Evolutionary conservation across 2,888 invertebrate genomes (phyloP).

Genomic region (Limnephilus lunatus): DNA sequence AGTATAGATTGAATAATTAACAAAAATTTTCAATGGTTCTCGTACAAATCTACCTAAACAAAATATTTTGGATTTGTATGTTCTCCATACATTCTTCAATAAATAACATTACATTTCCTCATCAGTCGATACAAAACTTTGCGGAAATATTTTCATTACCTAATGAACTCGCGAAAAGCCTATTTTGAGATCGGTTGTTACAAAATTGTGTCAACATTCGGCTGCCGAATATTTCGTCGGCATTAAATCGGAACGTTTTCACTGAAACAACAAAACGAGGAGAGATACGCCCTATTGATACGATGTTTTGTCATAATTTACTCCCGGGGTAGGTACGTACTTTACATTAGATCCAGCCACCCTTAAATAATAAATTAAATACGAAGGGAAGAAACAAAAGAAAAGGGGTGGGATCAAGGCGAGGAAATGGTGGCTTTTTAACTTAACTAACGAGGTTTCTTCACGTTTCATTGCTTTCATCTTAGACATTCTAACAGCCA

Average conservation of each 20-base stretch:
- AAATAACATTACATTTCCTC: conserved; percentile 22
- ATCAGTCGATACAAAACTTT: conserved; percentile 13
- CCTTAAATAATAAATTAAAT: conserved; percentile 65
- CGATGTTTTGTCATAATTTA: conserved; percentile 50
- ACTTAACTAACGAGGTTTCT: conserved; percentile 65
- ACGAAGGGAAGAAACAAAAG: conserved; percentile 60
- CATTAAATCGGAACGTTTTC: conserved; percentile 42
- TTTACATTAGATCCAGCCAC: conserved; percentile 25
- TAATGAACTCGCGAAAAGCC: conserved; percentile 50
- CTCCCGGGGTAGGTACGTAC: background rate
- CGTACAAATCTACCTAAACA: too few relatives aligned
- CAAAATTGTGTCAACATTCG: conserved; percentile 53
- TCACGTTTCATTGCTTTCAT: conserved; percentile 52
- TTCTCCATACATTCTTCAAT: too few relatives aligned
- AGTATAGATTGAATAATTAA: too few relatives aligned
- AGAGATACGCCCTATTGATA: conserved; percentile 63
- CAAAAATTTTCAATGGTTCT: too few relatives aligned
- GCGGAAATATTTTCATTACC: conserved; percentile 47
- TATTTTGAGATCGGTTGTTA: conserved; percentile 35
- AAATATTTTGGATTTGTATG: too few relatives aligned
- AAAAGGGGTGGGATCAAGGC: conserved; percentile 64
- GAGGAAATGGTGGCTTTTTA: conserved; percentile 65
- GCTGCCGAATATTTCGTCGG: background rate
- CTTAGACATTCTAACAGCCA: background rate
- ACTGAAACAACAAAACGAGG: conserved; percentile 63